Evolutionary conservation across 2,888 invertebrate species (phyloP), one percentile per base, ranked within the genome.

Genomic region (Scaeva pyrastri): DNA sequence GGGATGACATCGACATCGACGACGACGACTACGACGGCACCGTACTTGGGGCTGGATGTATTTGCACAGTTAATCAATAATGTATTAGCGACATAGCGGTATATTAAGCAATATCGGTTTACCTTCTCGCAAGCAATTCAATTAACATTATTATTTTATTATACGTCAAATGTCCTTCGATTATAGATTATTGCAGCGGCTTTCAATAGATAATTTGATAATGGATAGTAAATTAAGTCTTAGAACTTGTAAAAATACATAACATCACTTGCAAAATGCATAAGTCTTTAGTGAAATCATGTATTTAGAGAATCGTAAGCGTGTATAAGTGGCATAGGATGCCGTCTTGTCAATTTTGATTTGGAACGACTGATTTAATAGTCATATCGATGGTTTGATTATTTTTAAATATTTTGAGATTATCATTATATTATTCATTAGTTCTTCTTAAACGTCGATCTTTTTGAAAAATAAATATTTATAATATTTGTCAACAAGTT

Each of bases 21-120:
- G 12, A 6, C 5, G 8, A n/a, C 43, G 14, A 56, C 5, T 31
- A 45, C 14, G 16, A 56, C 36, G 31, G 56, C 31, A 12, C 6
- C 56, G 56, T 31, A n/a, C 52, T 62, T 39, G 55, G 81, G 77
- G 62, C 48, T 77, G 77, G 58, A 55, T 36, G 52, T 82, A 82
- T 86, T 78, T 86, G 86, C 77, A 70, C 74, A 74, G 70, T 77
- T 86, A 82, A 86, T 86, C 86, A 86, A 86, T 86, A 86, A 86
- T 86, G 82, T 71, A 78, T 82, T 73, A 82, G 62, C 70, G 68
- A 70, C 10, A 77, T 62, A 76, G 72, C 76, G 52, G 66, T 72
- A 68, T 72, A 60, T 73, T 72, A 66, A 55, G 45, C 58, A 80
- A 66, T 85, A 85, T 85, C 82, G 55, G 82, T 58, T 86, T 77